Evolutionary conservation across 2,113 vertebrate species (phyloP).

Genomic region (Clupea harengus): DNA sequence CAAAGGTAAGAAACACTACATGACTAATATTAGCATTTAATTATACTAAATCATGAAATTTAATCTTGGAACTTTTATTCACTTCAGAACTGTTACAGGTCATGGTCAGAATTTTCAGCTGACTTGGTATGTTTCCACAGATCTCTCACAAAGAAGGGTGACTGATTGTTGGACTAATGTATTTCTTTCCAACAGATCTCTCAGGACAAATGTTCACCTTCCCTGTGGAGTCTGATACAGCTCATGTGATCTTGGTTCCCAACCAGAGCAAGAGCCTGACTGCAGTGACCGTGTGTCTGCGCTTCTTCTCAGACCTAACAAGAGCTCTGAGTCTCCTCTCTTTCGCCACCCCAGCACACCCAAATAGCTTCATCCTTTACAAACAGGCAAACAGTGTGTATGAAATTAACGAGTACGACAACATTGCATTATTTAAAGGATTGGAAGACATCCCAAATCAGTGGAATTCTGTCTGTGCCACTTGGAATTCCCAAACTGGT

Average conservation of each 20-base stretch:
- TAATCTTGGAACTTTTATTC: background rate
- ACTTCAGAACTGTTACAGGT: background rate
- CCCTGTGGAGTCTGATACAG: constrained; percentile 12
- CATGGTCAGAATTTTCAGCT: background rate
- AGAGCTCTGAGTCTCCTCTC: constrained; percentile 39
- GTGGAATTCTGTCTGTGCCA: constrained; percentile 52
- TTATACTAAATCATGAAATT: background rate
- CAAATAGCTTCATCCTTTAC: constrained; percentile 42
- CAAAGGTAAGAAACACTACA: background rate
- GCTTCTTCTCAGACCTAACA: constrained; percentile 48
- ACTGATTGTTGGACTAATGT: background rate
- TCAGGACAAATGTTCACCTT: background rate
- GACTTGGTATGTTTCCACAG: background rate
- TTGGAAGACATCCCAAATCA: constrained; percentile 30
- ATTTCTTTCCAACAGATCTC: background rate
- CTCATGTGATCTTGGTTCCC: background rate
- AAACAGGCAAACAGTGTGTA: background rate
- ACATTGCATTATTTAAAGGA: background rate
- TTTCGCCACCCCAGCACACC: background rate
- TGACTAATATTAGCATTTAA: background rate
- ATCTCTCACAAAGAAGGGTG: background rate
- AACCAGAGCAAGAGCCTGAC: background rate
- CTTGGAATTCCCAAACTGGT: constrained; percentile 44
- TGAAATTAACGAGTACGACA: background rate
- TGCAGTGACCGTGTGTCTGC: constrained; percentile 43